Conservation (phyloP, 2,888 invertebrate genomes). For the Megastigmus dorsalis region DNA sequence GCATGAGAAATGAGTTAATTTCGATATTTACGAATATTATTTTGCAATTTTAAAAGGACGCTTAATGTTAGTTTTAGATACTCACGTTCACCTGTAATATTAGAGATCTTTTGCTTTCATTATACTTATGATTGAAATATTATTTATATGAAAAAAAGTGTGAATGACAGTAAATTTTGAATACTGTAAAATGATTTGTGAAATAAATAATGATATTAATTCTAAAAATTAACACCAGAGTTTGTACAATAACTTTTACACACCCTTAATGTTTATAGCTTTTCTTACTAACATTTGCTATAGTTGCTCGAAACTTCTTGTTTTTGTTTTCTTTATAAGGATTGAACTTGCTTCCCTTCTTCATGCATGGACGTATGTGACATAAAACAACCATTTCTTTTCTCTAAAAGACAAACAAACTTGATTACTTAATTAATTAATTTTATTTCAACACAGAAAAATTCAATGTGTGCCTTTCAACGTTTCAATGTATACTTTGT, state of each 20-base stretch:
- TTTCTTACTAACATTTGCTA: constrained; percentile 44
- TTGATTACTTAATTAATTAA: constrained; percentile 19
- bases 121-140: not conserved
- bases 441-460: constrained; percentile 22
- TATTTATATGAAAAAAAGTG: not conserved
- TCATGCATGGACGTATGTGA: constrained; percentile 46
- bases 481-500: constrained; percentile 7
- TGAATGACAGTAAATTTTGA: constrained; percentile 8
- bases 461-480: constrained; percentile 17
- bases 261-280: constrained; percentile 30
- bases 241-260: constrained; percentile 29
- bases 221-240: constrained; percentile 2
- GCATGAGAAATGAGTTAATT: constrained; percentile 20
- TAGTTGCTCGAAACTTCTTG: constrained; percentile 23
- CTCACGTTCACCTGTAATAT: not conserved
- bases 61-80: not conserved
- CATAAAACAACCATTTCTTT: constrained; percentile 8
- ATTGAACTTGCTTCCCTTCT: constrained; percentile 48
- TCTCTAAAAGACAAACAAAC: not conserved
- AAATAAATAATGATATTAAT: constrained; percentile 18
- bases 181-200: constrained; percentile 32
- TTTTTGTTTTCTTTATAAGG: constrained; percentile 27
- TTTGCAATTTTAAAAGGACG: constrained; percentile 12
- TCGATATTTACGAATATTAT: constrained; percentile 7
- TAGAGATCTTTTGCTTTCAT: too few species aligned